Conservation (phyloP, 2,888 invertebrate species). For the Yponomeuta plumbellus region DNA sequence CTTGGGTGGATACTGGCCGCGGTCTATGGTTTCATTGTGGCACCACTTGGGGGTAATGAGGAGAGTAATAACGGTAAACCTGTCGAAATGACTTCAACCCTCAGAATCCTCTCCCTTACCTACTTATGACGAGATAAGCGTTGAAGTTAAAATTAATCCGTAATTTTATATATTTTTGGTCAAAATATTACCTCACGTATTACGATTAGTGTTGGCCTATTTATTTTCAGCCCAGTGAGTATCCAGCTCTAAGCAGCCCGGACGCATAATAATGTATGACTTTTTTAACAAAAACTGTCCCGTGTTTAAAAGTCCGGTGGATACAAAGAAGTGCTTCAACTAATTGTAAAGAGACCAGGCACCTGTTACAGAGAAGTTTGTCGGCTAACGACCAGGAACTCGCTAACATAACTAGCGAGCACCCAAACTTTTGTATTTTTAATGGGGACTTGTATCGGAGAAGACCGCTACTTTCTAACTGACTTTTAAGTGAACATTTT, state of each 20-base stretch:
- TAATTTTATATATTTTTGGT: no score
- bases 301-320: background rate
- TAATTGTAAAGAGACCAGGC: slow-evolving; percentile 17
- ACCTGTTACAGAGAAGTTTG: slow-evolving; percentile 15
- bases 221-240: background rate
- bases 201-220: no score
- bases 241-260: background rate
- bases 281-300: background rate
- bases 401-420: background rate
- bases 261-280: background rate
- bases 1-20: no score
- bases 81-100: no score
- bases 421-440: slow-evolving; percentile 52
- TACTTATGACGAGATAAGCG: no score
- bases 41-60: no score
- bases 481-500: slow-evolving; percentile 1
- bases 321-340: slow-evolving; percentile 12
- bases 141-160: no score
- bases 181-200: no score
- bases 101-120: no score
- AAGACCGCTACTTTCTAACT: slow-evolving; percentile 7
- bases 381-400: slow-evolving; percentile 14
- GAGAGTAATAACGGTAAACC: no score
- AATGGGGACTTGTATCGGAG: slow-evolving; percentile 41
- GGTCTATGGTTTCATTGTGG: no score